A percentile compares a stretch with the other conserved stretches of the same genome.
Evolutionary conservation across 2,797 vertebrate genomes (phyloP).

Genomic region (Pseudochirops cupreus): DNA sequence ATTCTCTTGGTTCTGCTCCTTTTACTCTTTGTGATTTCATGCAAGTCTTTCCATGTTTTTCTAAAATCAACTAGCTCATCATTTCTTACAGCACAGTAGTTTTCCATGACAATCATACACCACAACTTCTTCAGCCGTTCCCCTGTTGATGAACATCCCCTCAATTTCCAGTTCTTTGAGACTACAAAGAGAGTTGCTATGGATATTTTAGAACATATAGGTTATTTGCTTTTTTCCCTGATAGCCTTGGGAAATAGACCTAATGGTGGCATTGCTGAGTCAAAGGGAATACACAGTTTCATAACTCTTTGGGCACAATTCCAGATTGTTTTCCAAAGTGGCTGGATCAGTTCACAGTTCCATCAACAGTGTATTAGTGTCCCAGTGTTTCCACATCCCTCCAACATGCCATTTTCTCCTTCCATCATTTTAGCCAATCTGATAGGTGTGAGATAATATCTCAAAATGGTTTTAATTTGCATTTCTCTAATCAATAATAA

Average conservation of each 20-base stretch:
- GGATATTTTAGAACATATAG: background rate
- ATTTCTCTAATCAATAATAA: background rate
- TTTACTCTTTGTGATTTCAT: background rate
- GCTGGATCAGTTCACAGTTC: background rate
- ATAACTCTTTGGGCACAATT: background rate
- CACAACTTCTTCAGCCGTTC: background rate
- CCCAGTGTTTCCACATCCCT: background rate
- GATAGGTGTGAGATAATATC: background rate
- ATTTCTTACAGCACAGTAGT: background rate
- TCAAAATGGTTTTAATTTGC: background rate
- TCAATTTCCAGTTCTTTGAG: background rate
- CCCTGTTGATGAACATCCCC: background rate
- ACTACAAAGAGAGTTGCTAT: background rate
- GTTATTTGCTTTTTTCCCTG: background rate
- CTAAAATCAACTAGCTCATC: too few relatives aligned
- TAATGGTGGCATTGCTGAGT: background rate
- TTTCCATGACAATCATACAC: background rate
- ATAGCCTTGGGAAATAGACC: background rate
- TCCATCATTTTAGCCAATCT: background rate
- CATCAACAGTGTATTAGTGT: background rate
- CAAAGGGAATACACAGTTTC: background rate
- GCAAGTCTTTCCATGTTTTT: background rate
- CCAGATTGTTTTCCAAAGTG: background rate
- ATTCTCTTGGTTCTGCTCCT: background rate
- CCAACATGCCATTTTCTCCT: background rate